Percentiles rank a stretch among this genome's conserved stretches.
phyloP scores from a whole-genome alignment of 2,113 vertebrate species.

The Trogon surrucura region DNA sequence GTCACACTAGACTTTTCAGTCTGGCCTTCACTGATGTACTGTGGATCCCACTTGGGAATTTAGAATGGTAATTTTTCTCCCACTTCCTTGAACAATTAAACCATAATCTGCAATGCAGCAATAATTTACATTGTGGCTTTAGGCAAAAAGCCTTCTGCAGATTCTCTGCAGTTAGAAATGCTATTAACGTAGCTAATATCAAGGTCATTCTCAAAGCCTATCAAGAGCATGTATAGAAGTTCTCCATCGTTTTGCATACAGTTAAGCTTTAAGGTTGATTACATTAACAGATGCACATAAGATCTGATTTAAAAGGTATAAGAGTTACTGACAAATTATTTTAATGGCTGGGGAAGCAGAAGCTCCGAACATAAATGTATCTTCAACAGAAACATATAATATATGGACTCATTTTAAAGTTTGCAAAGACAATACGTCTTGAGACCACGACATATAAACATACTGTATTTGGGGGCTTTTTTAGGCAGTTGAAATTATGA shows the following conservation, averaged over 20 bases:
- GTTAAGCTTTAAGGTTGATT: slow-evolving; percentile 16
- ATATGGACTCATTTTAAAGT: not conserved
- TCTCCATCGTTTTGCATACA: not conserved
- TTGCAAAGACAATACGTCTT: not conserved
- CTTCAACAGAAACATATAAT: not conserved
- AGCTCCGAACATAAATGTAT: not conserved
- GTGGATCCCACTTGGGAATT: not conserved
- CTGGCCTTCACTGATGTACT: not conserved
- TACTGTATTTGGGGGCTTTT: not conserved
- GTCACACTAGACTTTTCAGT: not conserved
- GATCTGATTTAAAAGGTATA: slow-evolving; percentile 44
- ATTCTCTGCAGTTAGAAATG: slow-evolving; percentile 22
- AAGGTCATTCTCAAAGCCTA: slow-evolving; percentile 63
- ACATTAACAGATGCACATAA: not conserved
- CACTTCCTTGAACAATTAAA: slow-evolving; percentile 17
- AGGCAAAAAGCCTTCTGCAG: slow-evolving; percentile 44
- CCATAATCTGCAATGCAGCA: slow-evolving; percentile 36
- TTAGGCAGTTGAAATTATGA: not conserved
- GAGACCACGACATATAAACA: not conserved
- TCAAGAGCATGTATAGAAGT: not conserved
- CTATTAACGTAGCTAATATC: slow-evolving; percentile 37
- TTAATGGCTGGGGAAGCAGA: slow-evolving; percentile 18
- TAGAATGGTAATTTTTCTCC: not conserved
- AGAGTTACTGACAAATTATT: slow-evolving; percentile 39
- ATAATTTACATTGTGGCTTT: slow-evolving; percentile 25